Conservation (phyloP, 2,888 invertebrate genomes). For the Perizoma flavofasciatum region DNA sequence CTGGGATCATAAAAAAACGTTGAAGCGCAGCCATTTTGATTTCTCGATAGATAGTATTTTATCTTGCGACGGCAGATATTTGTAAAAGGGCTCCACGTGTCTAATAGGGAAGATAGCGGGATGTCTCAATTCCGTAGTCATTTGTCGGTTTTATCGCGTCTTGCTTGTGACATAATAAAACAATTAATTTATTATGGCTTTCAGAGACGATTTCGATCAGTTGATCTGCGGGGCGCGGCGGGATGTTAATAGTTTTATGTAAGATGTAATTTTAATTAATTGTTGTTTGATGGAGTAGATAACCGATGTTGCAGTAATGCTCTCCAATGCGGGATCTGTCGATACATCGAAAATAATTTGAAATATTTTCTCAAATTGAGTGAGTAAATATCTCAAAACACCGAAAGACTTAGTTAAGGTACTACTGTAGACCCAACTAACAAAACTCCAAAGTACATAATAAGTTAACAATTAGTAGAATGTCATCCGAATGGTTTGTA, state of each 20-base stretch:
- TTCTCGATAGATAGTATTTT: slow-evolving; percentile 67
- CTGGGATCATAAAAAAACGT: slow-evolving; percentile 66
- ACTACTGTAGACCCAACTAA: neutral
- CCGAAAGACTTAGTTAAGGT: no score
- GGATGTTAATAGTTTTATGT: slow-evolving; percentile 79
- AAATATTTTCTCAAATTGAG: neutral
- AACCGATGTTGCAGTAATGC: slow-evolving; percentile 52
- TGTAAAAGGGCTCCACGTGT: slow-evolving; percentile 63
- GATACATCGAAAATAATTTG: slow-evolving; percentile 27
- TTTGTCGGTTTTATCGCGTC: slow-evolving; percentile 76
- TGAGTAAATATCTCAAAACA: neutral
- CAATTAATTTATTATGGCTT: slow-evolving; percentile 79
- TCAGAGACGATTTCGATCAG: slow-evolving; percentile 74
- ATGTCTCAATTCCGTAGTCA: slow-evolving; percentile 79
- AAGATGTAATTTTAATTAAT: slow-evolving; percentile 80
- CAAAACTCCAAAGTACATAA: slow-evolving; percentile 20
- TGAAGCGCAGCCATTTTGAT: slow-evolving; percentile 67
- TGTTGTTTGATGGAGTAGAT: slow-evolving; percentile 69
- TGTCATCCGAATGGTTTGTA: slow-evolving; percentile 27
- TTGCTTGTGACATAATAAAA: slow-evolving; percentile 79
- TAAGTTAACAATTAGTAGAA: slow-evolving; percentile 38
- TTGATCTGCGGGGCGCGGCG: slow-evolving; percentile 69
- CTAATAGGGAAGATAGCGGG: slow-evolving; percentile 78
- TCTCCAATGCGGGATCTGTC: slow-evolving; percentile 65
- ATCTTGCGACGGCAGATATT: slow-evolving; percentile 68